Percentiles rank a stretch among this genome's conserved stretches.
Conservation (phyloP, 2,113 vertebrate species). For the Xenus cinereus region DNA sequence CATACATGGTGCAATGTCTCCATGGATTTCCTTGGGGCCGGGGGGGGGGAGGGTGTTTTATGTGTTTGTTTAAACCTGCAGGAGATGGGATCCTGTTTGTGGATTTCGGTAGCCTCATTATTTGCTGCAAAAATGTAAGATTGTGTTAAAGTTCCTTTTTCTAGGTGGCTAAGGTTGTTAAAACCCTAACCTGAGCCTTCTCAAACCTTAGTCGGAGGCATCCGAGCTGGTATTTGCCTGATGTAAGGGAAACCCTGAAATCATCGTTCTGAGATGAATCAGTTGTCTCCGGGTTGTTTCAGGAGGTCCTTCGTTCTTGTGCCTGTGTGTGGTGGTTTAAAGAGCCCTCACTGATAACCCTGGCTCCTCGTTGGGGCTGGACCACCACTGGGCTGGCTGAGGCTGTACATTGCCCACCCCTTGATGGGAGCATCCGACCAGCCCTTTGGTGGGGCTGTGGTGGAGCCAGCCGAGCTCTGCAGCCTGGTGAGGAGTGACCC, state of each 20-base stretch:
- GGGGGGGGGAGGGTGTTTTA: not conserved
- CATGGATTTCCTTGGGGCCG: not conserved
- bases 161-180: not conserved
- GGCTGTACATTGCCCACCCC: accelerated
- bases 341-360: not conserved
- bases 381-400: not conserved
- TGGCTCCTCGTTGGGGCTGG: not conserved
- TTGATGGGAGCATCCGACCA: not conserved
- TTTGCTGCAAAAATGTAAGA: not conserved
- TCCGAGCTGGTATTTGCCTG: not conserved
- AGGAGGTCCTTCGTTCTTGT: not conserved
- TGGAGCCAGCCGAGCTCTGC: not conserved
- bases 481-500: accelerated
- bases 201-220: not conserved
- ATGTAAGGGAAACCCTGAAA: not conserved
- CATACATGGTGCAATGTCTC: accelerated
- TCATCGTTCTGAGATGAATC: not conserved
- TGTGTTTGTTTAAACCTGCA: not conserved
- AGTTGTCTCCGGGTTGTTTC: not conserved
- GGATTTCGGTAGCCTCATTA: not conserved
- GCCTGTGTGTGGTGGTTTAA: not conserved
- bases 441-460: accelerated
- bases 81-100: not conserved
- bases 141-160: not conserved
- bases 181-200: not conserved